Conservation (phyloP, 2,888 invertebrate species). For the Epicampocera succincta region DNA sequence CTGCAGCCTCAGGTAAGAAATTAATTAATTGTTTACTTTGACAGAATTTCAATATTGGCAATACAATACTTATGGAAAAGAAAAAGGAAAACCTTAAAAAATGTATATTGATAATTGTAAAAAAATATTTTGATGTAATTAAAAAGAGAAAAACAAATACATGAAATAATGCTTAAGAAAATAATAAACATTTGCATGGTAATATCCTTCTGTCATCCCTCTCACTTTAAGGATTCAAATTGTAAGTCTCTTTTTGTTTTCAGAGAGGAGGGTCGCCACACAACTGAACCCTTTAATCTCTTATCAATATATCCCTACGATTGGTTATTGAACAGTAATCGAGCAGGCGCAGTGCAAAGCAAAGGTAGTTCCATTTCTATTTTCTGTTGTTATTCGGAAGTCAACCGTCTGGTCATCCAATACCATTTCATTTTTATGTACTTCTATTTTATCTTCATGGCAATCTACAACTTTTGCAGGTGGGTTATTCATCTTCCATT, state of each 20-base stretch:
- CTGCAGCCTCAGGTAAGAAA: slow-evolving; percentile 54
- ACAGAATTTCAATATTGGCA: slow-evolving; percentile 19
- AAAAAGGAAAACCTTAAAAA: too few relatives aligned
- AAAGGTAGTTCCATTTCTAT: background rate
- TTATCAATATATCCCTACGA: slow-evolving; percentile 43
- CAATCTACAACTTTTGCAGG: background rate
- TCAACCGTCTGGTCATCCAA: slow-evolving; percentile 20
- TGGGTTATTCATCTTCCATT: background rate
- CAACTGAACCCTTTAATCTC: slow-evolving; percentile 12
- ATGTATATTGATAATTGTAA: slow-evolving; percentile 33
- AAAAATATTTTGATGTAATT: slow-evolving; percentile 53
- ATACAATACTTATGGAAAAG: background rate
- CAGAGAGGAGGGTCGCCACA: background rate
- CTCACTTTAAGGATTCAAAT: too few relatives aligned
- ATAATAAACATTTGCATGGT: background rate
- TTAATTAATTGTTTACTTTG: slow-evolving; percentile 62
- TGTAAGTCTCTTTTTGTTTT: background rate
- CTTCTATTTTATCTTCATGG: slow-evolving; percentile 5
- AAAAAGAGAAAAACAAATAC: too few relatives aligned
- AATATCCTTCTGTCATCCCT: too few relatives aligned
- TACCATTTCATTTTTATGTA: background rate
- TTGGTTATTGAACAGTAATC: slow-evolving; percentile 69
- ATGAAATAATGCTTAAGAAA: too few relatives aligned
- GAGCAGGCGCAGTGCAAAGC: slow-evolving; percentile 60
- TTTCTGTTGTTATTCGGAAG: background rate